phyloP scores from a whole-genome alignment of 1,140 invertebrate genomes.

The Bombus sylvicola region DNA sequence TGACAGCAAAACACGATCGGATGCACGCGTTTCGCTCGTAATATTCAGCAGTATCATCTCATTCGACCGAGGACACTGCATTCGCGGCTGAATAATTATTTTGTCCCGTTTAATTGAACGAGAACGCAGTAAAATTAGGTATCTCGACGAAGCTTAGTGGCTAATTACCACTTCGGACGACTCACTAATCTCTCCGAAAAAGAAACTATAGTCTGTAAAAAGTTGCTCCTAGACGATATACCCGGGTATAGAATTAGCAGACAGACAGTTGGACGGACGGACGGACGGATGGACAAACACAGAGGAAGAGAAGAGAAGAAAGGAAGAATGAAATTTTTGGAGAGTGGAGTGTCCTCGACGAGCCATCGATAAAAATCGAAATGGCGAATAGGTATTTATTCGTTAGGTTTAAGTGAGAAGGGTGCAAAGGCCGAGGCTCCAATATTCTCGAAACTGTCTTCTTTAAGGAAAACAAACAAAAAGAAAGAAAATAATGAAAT shows the following conservation, averaged over 20 bases:
- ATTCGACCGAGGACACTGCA: conserved; percentile 39
- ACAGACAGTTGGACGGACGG: neutral
- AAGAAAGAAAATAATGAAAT: neutral
- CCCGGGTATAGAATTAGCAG: neutral
- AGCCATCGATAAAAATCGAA: conserved; percentile 46
- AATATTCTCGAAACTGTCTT: conserved; percentile 36
- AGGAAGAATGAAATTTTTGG: neutral
- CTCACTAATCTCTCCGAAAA: neutral
- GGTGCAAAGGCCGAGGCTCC: conserved; percentile 52
- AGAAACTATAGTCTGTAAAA: neutral
- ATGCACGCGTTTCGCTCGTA: conserved; percentile 29
- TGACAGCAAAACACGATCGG: neutral
- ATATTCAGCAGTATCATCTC: conserved; percentile 47
- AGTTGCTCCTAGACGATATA: neutral
- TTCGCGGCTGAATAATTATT: neutral
- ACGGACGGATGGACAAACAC: neutral
- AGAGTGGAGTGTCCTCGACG: conserved; percentile 52
- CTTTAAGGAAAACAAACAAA: neutral
- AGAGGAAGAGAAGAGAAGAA: conserved; percentile 13
- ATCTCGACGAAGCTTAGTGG: neutral
- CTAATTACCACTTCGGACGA: neutral
- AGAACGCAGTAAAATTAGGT: neutral
- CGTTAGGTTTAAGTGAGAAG: conserved; percentile 60
- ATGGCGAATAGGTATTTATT: conserved; percentile 64
- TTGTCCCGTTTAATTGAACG: neutral